Base-by-base conservation (phyloP, 2,113 vertebrate genomes). In the Pterocles gutturalis region DNA sequence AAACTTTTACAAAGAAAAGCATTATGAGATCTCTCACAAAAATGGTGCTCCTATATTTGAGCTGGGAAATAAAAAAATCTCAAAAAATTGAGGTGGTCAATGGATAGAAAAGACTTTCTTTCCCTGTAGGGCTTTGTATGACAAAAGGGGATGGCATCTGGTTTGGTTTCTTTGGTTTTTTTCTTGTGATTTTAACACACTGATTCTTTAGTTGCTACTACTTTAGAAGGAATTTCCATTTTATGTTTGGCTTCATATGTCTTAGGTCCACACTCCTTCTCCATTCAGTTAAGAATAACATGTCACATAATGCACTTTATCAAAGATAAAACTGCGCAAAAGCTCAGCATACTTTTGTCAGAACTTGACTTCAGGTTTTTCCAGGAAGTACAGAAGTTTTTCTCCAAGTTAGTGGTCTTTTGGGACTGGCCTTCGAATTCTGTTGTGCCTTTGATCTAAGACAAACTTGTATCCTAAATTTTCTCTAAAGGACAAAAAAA, bases 41-140 rank as follows among this genome's bases (percentile, higher is more conserved):
- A 73, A 9, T 0, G 0, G 3, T 10, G 53, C 34, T 73, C 25
- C 34, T 21, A 1, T 43, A 11, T 51, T 70, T 85, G 70, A 61
- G 36, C 67, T n/a, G 38, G 21, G 14, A 93, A 76, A 21, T 41
- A 78, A 67, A 33, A 33, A 73, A 75, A 57, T 57, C 21, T 46
- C n/a, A 1, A 49, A 87, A 87, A 69, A n/a, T 6, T 33, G 31
- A 36, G 65, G 38, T 21, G 11, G 10, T 16, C 70, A 20, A 53
- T 29, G 15, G 45, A 36, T 80, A 73, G 43, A 31, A 67, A 66
- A 83, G 12, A 31, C 17, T 66, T 79, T 15, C 24, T 79, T 83
- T 73, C 28, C 34, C 11, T 51, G 70, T 76, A 75, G 62, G 26
- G 8, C 38, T 67, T 54, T 77, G 7, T 83, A 10, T 75, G 67